Conservation (phyloP, 2,113 vertebrate species). For the Columbina picui region DNA sequence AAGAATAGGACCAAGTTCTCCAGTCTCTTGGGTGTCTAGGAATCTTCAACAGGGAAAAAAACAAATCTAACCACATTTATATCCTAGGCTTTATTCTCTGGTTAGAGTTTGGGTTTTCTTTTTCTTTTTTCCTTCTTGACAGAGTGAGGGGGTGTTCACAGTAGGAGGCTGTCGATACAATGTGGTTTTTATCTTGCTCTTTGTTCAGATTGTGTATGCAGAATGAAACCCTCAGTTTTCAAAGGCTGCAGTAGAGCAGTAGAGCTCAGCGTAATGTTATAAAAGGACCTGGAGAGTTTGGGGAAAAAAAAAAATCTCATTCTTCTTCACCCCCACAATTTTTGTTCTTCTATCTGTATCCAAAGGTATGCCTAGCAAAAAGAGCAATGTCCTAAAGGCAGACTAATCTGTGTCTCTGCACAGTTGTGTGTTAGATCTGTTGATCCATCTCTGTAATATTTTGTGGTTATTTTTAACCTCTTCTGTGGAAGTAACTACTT, state of each 20-base stretch:
- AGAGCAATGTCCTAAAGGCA: conserved; percentile 6
- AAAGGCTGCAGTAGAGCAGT: background rate
- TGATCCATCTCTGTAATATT: conserved; percentile 50
- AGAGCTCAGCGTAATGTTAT: background rate
- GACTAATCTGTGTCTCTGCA: background rate
- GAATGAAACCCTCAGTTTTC: background rate
- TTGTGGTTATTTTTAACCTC: conserved; percentile 44
- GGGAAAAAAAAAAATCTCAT: background rate
- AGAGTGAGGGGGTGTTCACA: background rate
- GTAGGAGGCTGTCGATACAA: background rate
- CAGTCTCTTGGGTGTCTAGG: background rate
- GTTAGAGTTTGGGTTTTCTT: background rate
- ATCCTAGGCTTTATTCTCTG: background rate
- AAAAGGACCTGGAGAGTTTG: background rate
- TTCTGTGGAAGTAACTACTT: background rate
- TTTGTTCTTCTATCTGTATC: background rate
- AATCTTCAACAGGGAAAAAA: background rate
- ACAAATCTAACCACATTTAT: background rate
- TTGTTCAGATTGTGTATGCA: background rate
- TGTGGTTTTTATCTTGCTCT: conserved; percentile 16
- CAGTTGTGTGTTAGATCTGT: background rate
- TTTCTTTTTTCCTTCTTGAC: background rate
- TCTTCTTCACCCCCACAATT: background rate
- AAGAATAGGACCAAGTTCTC: background rate
- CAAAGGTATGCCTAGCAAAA: background rate